A percentile compares a stretch with the other conserved stretches of the same genome.
Conservation (phyloP, 1,140 invertebrate genomes). For the Micrasema longulum region DNA sequence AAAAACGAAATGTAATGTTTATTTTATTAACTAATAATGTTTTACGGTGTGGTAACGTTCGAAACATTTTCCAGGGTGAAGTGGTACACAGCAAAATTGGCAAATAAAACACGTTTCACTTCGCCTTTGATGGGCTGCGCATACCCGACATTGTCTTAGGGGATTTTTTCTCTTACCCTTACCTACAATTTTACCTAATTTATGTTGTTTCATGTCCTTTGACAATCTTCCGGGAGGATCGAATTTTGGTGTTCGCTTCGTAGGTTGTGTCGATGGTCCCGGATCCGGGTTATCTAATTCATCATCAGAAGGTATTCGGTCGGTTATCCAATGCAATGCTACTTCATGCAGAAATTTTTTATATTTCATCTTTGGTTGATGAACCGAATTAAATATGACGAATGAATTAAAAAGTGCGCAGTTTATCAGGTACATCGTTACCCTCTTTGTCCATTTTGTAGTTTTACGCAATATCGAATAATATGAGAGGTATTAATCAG, state of each 20-base stretch:
- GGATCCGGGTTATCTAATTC: conserved; percentile 8
- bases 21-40: conserved; percentile 42
- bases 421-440: conserved; percentile 43
- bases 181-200: conserved; percentile 38
- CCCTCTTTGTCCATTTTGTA: conserved; percentile 45
- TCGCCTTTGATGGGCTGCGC: too few relatives aligned
- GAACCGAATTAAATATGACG: conserved; percentile 31
- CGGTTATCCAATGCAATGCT: conserved; percentile 43
- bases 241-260: too few relatives aligned
- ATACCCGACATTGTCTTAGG: too few relatives aligned
- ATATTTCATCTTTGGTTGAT: conserved; percentile 26
- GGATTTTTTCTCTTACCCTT: conserved; percentile 29
- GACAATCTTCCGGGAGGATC: conserved; percentile 39
- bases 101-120: too few relatives aligned
- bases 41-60: conserved; percentile 26
- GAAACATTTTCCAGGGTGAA: conserved; percentile 39
- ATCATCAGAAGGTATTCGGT: conserved; percentile 27
- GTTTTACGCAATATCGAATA: conserved; percentile 46
- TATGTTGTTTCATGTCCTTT: conserved; percentile 37
- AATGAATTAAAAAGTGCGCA: conserved; percentile 48
- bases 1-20: conserved; percentile 49
- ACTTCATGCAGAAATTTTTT: conserved; percentile 39
- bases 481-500: conserved; percentile 44
- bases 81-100: conserved; percentile 34
- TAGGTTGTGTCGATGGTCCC: conserved; percentile 7